Percentiles rank a stretch among this genome's conserved stretches.
Evolutionary conservation across 2,888 invertebrate species (phyloP).

Genomic region (Apomyelois bistriatella): DNA sequence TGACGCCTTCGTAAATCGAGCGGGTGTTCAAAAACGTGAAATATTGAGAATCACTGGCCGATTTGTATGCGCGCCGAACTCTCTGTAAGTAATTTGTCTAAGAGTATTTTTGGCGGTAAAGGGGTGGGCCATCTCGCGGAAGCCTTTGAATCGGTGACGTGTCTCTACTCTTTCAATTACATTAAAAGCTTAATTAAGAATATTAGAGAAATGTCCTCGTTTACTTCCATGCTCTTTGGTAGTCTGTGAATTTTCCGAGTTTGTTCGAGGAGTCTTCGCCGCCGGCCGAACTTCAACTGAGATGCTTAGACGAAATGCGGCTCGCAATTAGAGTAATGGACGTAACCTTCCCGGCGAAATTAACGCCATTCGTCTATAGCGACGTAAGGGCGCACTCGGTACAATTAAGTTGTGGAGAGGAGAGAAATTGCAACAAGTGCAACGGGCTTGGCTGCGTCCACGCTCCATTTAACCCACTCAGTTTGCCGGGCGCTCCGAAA

Average conservation of each 20-base stretch:
- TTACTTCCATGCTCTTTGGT: constrained; percentile 67
- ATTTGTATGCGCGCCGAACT: constrained; percentile 71
- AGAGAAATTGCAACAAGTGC: constrained; percentile 76
- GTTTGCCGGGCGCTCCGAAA: constrained; percentile 48
- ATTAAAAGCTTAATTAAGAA: constrained; percentile 78
- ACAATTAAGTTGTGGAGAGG: constrained; percentile 67
- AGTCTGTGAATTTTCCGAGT: constrained; percentile 66
- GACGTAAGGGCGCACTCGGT: constrained; percentile 60
- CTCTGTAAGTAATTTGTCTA: constrained; percentile 70
- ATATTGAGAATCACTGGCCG: constrained; percentile 64
- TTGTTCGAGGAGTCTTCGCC: constrained; percentile 61
- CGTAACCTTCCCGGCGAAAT: constrained; percentile 66
- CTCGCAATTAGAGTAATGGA: constrained; percentile 78
- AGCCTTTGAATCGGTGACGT: constrained; percentile 57
- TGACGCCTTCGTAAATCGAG: constrained; percentile 49
- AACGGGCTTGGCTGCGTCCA: constrained; percentile 56
- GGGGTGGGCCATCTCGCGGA: constrained; percentile 46
- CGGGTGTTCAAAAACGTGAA: constrained; percentile 59
- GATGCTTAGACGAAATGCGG: constrained; percentile 74
- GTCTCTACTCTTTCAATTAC: constrained; percentile 75
- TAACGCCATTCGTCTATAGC: constrained; percentile 69
- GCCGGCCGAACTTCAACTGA: constrained; percentile 63
- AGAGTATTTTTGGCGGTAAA: constrained; percentile 69
- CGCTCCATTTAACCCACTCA: constrained; percentile 72
- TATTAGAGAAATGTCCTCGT: constrained; percentile 70